These are phyloP conservation scores for Arctocebus calabarensis DNA, from an alignment of 2,797 vertebrate genomes.

Conservation along the genomic window DNA sequence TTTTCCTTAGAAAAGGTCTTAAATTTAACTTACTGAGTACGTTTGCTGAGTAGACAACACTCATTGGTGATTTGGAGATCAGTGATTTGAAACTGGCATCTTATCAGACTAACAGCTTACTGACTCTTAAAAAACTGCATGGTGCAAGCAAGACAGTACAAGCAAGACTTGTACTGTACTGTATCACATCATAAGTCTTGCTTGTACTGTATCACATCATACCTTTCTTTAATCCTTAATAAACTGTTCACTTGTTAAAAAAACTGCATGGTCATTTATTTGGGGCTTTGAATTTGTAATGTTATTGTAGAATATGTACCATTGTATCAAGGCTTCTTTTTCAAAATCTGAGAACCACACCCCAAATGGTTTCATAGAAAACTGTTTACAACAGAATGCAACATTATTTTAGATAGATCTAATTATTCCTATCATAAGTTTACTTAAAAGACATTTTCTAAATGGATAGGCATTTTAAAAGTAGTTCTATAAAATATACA, in stretches of 20 bases:
- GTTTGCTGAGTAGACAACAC: not conserved
- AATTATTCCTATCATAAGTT: constrained; percentile 6
- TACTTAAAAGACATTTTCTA: constrained; percentile 55
- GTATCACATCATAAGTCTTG: too few species aligned
- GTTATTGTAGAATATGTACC: not conserved
- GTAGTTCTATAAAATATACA: not conserved
- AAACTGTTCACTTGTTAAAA: too few species aligned
- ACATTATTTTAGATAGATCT: not conserved
- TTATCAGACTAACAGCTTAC: not conserved
- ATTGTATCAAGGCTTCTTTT: constrained; percentile 10
- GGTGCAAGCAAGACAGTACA: too few species aligned
- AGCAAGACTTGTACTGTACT: too few species aligned
- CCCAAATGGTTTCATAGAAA: not conserved
- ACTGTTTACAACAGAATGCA: not conserved
- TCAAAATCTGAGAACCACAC: not conserved
- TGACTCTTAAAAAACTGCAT: not conserved
- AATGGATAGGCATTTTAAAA: not conserved
- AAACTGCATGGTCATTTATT: not conserved
- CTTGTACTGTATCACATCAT: too few species aligned
- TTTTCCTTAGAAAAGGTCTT: not conserved
- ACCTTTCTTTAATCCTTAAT: too few species aligned
- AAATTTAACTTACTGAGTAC: not conserved
- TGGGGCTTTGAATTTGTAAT: not conserved
- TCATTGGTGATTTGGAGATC: not conserved
- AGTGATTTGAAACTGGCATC: constrained; percentile 13